Conservation (phyloP, 1,140 invertebrate species). For the Zaprionus gabonicus region DNA sequence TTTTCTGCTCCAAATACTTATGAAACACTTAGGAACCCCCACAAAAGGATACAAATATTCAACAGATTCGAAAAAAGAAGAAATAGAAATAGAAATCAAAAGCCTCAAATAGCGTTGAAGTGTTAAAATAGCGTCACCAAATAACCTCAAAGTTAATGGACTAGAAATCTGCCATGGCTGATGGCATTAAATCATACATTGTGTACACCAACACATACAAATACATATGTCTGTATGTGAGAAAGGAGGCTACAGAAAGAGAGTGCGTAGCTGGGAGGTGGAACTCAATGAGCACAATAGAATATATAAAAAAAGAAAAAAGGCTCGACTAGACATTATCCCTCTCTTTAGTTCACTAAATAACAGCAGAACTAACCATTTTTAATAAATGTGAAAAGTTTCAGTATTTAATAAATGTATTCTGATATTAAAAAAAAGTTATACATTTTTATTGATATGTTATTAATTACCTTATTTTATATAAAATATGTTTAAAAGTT, state of each 20-base stretch:
- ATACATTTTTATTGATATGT: too few species aligned
- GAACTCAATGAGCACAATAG: conserved; percentile 6
- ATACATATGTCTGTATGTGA: background rate
- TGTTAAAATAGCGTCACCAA: conserved; percentile 67
- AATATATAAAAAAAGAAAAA: background rate
- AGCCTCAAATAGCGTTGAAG: conserved; percentile 59
- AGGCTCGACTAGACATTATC: background rate
- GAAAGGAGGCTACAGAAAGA: too few species aligned
- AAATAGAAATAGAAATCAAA: conserved; percentile 30
- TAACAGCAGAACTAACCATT: too few species aligned
- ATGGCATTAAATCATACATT: conserved; percentile 72
- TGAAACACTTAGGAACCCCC: conserved; percentile 26
- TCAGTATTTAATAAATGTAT: too few species aligned
- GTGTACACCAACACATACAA: background rate
- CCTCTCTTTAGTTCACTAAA: background rate
- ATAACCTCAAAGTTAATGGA: conserved; percentile 79
- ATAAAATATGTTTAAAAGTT: too few species aligned
- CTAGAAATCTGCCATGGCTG: conserved; percentile 73
- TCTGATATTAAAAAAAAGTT: too few species aligned
- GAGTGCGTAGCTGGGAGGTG: conserved; percentile 1
- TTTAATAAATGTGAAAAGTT: too few species aligned
- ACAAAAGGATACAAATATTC: conserved; percentile 18
- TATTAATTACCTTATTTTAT: too few species aligned
- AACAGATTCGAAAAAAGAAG: conserved; percentile 19
- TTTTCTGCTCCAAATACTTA: conserved; percentile 7